Base-by-base conservation (phyloP, 2,113 vertebrate species). In the Dolichallabes microphthalmus region DNA sequence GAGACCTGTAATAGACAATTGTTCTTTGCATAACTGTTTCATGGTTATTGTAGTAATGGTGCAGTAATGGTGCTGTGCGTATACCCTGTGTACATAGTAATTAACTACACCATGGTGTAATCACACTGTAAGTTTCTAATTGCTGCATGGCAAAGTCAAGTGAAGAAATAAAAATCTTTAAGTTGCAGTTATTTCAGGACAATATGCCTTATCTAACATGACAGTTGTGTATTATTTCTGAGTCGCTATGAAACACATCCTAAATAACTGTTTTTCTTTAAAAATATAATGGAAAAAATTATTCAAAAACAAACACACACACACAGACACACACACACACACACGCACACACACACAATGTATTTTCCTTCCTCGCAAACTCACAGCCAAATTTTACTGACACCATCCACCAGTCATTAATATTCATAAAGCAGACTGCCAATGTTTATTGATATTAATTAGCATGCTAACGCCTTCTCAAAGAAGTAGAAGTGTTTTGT, bases 1-100 rank as follows among this genome's bases (percentile, higher is more conserved):
- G 27, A 76, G 86, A 83, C 75, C 80, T 84, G 82, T 30, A 84
- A 66, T 58, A 85, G 39, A 82, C 73, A 11, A 86, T 76, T 88
- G 85, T 84, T 84, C 77, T 66, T 45, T 50, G 84, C 81, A 76
- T 68, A 27, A 66, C 69, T 71, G 15, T 69, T 61, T 66, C 14
- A 4, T 81, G 79, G 32, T 64, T 64, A 81, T 66, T n/a, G 39
- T 12, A 27, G 76, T 78, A 58, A 78, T 22, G 17, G 17, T 78
- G 76, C 55, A 27, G 76, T 78, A 58, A 78, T 22, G 17, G 17
- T 78, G 76, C 55, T 58, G 39, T 50, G 79, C 30, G 39, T 81
- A 30, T 15, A 63, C 60, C 50, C 15, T 50, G 60, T 19, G 22
- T 52, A 27, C 75, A 58, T 35, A 58, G 53, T 58, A 78, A 58